Conservation (phyloP, 2,113 vertebrate genomes). For the Varanus salvator region DNA sequence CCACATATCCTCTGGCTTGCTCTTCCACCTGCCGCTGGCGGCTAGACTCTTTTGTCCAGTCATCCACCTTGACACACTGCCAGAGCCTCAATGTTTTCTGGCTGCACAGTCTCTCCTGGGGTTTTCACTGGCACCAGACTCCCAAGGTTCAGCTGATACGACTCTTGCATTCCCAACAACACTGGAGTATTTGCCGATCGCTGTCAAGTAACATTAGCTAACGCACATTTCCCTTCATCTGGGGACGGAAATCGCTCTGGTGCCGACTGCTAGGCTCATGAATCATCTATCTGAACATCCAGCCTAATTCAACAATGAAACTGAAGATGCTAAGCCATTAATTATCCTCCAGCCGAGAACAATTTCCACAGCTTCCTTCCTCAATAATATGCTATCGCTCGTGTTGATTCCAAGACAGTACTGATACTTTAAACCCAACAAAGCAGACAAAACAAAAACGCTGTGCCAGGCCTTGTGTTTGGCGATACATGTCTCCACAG, state of each 20-base stretch:
- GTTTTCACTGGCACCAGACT: neutral
- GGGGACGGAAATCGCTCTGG: neutral
- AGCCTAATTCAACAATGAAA: neutral
- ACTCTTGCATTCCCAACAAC: neutral
- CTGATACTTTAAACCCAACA: neutral
- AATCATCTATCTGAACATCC: neutral
- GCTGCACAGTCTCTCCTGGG: neutral
- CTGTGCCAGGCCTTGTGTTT: neutral
- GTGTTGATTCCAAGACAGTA: neutral
- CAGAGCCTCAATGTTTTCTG: neutral
- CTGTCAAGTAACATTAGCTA: neutral
- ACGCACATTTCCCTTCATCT: neutral
- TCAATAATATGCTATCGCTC: neutral
- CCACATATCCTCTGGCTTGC: neutral
- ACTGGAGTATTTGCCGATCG: neutral
- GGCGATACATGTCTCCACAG: neutral
- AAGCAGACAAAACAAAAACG: neutral
- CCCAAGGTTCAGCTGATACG: neutral
- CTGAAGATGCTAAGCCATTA: neutral
- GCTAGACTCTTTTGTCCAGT: neutral
- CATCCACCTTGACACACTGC: neutral
- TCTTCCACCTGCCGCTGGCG: neutral
- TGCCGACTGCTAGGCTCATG: neutral
- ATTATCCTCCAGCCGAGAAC: neutral
- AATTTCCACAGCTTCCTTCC: neutral